Conservation (phyloP, 2,797 vertebrate species). For the Margarornis squamiger region DNA sequence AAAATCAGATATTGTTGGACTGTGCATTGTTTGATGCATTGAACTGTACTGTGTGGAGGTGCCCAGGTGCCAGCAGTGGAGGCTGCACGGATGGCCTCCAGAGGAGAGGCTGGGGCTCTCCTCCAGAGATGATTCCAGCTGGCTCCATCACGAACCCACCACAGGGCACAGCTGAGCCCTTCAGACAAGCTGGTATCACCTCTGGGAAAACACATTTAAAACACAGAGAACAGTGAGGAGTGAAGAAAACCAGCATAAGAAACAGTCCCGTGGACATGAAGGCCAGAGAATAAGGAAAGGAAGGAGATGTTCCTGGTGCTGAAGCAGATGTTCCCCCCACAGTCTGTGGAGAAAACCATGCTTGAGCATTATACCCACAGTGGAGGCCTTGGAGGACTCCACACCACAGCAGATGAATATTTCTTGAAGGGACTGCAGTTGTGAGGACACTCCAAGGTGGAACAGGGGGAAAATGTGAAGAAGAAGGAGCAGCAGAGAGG, state of each 20-base stretch:
- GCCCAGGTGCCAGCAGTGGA: accelerated
- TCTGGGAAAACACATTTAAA: neutral
- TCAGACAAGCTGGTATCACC: neutral
- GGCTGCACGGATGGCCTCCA: neutral
- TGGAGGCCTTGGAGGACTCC: neutral
- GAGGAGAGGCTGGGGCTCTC: neutral
- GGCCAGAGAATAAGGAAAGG: neutral
- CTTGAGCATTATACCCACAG: neutral
- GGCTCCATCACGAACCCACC: accelerated
- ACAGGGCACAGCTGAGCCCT: neutral
- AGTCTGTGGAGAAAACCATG: neutral
- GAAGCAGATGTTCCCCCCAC: neutral
- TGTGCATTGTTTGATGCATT: neutral
- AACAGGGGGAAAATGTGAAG: neutral
- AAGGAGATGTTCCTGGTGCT: neutral
- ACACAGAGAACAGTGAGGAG: neutral
- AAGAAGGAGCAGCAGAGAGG: neutral
- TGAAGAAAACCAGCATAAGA: neutral
- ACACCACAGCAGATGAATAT: neutral
- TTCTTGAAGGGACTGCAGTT: neutral
- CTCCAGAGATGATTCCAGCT: neutral
- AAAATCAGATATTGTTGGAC: neutral
- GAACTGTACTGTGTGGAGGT: neutral
- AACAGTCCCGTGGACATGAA: neutral
- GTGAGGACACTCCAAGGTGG: accelerated